These are phyloP conservation scores for Leucophora obtusa DNA, from an alignment of 2,888 invertebrate genomes.

Conservation along the genomic window DNA sequence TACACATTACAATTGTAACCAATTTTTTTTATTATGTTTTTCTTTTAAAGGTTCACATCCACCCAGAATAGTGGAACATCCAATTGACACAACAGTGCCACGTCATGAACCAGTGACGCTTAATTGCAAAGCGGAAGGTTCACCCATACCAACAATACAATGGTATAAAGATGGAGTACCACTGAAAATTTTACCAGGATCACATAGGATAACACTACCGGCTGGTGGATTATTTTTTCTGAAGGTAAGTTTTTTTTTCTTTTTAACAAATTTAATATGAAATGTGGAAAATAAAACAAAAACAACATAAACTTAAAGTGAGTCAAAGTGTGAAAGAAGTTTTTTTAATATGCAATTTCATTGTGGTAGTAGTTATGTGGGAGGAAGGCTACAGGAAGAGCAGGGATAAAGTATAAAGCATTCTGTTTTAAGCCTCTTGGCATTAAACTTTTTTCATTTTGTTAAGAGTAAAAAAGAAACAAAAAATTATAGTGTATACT, in stretches of 20 bases:
- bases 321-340: slow-evolving; percentile 54
- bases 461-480: not conserved
- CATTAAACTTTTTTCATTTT: slow-evolving; percentile 38
- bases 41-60: slow-evolving; percentile 80
- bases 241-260: slow-evolving; percentile 73
- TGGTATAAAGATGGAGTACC: slow-evolving; percentile 88
- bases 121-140: slow-evolving; percentile 93
- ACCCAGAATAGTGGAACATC: slow-evolving; percentile 94
- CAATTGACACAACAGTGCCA: slow-evolving; percentile 91
- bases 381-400: not conserved
- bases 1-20: slow-evolving; percentile 25
- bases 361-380: slow-evolving; percentile 8
- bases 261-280: slow-evolving; percentile 41
- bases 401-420: slow-evolving; percentile 9
- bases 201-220: slow-evolving; percentile 86
- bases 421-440: slow-evolving; percentile 55
- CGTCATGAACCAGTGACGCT: slow-evolving; percentile 94
- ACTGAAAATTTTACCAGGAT: slow-evolving; percentile 82
- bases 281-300: not conserved
- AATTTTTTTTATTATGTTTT: slow-evolving; percentile 22
- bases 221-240: slow-evolving; percentile 93
- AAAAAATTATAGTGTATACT: slow-evolving; percentile 4
- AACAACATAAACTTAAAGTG: slow-evolving; percentile 34
- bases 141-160: slow-evolving; percentile 87
- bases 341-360: not conserved